These are phyloP conservation scores for Mirounga angustirostris DNA, from an alignment of 2,113 vertebrate genomes.

Conservation along the genomic window DNA sequence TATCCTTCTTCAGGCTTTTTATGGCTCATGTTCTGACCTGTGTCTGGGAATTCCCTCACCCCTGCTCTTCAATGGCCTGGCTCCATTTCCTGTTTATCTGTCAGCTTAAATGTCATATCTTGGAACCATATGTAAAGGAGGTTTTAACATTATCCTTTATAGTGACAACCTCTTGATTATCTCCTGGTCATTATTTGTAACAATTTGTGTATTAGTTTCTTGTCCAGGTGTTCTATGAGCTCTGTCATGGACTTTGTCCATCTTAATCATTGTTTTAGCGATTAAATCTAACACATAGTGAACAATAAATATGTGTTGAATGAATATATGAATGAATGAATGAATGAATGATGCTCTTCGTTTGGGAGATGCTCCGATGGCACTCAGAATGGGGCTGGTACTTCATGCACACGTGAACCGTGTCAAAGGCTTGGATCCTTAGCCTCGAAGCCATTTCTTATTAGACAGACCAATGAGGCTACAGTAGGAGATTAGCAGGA, in stretches of 20 bases:
- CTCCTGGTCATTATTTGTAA: background rate
- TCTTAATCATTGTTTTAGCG: background rate
- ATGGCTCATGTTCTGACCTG: rapidly evolving
- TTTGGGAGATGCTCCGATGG: background rate
- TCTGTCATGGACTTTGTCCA: background rate
- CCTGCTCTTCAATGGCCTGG: background rate
- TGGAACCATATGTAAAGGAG: background rate
- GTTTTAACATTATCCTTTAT: background rate
- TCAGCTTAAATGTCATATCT: background rate
- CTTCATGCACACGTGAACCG: background rate
- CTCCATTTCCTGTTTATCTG: background rate
- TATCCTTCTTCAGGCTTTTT: background rate
- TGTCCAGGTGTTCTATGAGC: background rate
- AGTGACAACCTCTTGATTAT: background rate
- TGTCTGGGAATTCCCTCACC: background rate
- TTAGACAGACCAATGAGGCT: too few species aligned
- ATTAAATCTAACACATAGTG: background rate
- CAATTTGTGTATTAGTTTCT: background rate
- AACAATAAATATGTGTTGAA: background rate
- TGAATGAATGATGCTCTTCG: background rate
- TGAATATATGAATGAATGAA: background rate
- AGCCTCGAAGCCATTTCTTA: background rate
- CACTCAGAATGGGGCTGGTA: background rate
- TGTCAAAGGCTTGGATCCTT: background rate
- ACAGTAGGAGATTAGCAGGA: background rate